phyloP scores from a whole-genome alignment of 2,797 vertebrate species.

The Staurois parvus region DNA sequence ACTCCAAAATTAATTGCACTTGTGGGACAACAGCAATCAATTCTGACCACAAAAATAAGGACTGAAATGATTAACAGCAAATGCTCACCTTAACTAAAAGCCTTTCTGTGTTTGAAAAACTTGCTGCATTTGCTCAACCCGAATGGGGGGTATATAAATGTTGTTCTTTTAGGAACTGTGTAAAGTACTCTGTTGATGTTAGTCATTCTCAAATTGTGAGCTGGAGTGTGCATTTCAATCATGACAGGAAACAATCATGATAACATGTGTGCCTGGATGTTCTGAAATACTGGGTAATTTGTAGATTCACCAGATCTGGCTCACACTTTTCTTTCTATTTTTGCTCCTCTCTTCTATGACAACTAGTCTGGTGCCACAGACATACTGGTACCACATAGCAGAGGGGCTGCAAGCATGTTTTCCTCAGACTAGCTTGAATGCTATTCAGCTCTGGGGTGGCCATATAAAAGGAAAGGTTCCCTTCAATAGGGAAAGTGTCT shows the following conservation, averaged over 20 bases:
- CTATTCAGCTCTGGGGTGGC: no score
- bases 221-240: no score
- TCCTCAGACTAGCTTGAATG: no score
- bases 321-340: no score
- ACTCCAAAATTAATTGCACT: constrained; percentile 63
- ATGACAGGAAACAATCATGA: no score
- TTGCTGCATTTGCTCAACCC: constrained; percentile 55
- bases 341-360: neutral
- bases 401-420: neutral
- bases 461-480: no score
- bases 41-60: constrained; percentile 32
- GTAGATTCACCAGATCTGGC: no score
- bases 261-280: no score
- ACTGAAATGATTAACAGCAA: constrained; percentile 43
- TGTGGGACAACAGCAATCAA: constrained; percentile 62
- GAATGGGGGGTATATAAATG: constrained; percentile 45
- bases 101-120: constrained; percentile 64
- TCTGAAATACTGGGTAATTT: no score
- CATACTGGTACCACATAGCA: neutral
- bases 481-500: no score
- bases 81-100: constrained; percentile 49
- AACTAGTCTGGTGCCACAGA: neutral
- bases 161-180: constrained; percentile 1
- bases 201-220: neutral
- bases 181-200: neutral